A percentile compares a stretch with the other conserved stretches of the same genome.
These are phyloP conservation scores for Murina feae DNA, from an alignment of 2,113 vertebrate genomes.

Conservation along the genomic window DNA sequence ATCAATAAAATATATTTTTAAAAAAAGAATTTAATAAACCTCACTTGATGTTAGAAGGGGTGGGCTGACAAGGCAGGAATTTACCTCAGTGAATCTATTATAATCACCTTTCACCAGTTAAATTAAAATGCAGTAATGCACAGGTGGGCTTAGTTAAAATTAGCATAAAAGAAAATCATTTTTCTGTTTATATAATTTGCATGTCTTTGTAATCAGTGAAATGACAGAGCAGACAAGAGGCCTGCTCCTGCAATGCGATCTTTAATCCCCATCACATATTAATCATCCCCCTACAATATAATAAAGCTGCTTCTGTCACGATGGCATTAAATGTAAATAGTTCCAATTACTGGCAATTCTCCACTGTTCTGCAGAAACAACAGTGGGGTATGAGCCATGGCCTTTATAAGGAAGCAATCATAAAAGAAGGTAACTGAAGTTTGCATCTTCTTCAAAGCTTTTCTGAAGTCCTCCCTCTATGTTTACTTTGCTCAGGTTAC, in stretches of 20 bases:
- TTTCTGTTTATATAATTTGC: slow-evolving; percentile 65
- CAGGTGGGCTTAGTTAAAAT: slow-evolving; percentile 63
- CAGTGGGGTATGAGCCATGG: not conserved
- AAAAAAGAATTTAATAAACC: not conserved
- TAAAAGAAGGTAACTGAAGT: not conserved
- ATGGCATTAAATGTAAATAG: slow-evolving; percentile 57
- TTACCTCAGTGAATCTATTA: not conserved
- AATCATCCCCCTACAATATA: slow-evolving; percentile 61
- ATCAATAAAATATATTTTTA: too few relatives aligned
- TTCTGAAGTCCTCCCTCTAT: not conserved
- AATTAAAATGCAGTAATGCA: slow-evolving; percentile 17
- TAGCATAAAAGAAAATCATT: slow-evolving; percentile 54
- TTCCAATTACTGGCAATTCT: slow-evolving; percentile 55
- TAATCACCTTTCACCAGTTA: slow-evolving; percentile 31
- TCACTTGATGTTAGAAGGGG: not conserved
- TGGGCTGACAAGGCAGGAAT: not conserved
- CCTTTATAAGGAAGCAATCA: slow-evolving; percentile 39
- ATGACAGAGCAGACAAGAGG: slow-evolving; percentile 45
- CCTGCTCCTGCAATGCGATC: slow-evolving; percentile 23
- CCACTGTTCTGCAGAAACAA: slow-evolving; percentile 37
- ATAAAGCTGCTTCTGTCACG: slow-evolving; percentile 53
- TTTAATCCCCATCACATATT: slow-evolving; percentile 53
- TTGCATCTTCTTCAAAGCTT: not conserved
- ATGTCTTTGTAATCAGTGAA: slow-evolving; percentile 64
- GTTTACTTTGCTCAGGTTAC: slow-evolving; percentile 39